Conservation (phyloP, 1,140 invertebrate genomes). For the Saccostrea echinata region DNA sequence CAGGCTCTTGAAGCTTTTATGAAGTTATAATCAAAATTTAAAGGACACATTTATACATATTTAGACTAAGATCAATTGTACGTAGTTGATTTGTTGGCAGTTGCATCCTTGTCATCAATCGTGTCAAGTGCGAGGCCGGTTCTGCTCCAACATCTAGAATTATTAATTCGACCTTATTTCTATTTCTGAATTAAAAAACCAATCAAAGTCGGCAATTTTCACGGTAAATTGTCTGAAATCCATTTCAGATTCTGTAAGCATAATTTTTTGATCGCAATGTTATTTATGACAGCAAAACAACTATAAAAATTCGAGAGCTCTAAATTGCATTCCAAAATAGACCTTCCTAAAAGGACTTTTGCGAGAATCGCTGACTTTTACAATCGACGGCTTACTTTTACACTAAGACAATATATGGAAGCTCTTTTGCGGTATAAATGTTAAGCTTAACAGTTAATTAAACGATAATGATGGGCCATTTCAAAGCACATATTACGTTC, state of each 20-base stretch:
- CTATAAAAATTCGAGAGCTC: too few relatives aligned
- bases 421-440: too few relatives aligned
- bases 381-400: too few relatives aligned
- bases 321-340: too few relatives aligned
- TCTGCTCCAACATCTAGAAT: neutral
- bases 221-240: neutral
- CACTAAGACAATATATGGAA: too few relatives aligned
- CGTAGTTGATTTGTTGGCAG: neutral
- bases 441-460: too few relatives aligned
- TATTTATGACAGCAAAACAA: too few relatives aligned
- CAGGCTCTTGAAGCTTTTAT: neutral
- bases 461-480: too few relatives aligned
- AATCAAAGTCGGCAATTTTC: neutral
- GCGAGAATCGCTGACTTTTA: too few relatives aligned
- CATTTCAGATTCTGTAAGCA: neutral
- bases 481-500: too few relatives aligned
- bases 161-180: slow-evolving; percentile 16
- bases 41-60: neutral
- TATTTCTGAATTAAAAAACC: neutral
- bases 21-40: neutral
- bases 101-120: neutral
- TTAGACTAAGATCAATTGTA: neutral
- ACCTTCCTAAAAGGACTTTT: too few relatives aligned
- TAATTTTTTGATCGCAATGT: too few relatives aligned
- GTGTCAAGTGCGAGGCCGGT: neutral